Percentiles rank a stretch among this genome's conserved stretches.
These are phyloP conservation scores for Antheraea assamensis DNA, from an alignment of 2,888 invertebrate species.

Conservation along the genomic window DNA sequence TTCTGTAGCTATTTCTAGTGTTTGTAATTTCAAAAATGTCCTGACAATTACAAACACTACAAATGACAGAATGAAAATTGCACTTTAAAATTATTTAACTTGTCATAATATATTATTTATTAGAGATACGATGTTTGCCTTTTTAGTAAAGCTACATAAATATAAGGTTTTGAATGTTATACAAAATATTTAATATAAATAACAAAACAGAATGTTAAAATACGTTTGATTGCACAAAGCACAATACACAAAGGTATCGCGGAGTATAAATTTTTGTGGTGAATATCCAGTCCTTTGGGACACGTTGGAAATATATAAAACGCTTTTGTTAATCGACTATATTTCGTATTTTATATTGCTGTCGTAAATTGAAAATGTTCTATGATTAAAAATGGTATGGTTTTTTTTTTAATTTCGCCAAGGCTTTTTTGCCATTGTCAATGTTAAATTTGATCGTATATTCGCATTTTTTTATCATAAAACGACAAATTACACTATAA, in stretches of 20 bases:
- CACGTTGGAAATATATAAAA: neutral
- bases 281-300: neutral
- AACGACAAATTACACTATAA: too few species aligned
- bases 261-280: neutral
- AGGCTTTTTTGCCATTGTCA: neutral
- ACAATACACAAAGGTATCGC: constrained; percentile 1
- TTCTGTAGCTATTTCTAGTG: too few species aligned
- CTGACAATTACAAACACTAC: too few species aligned
- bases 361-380: neutral
- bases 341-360: neutral
- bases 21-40: too few species aligned
- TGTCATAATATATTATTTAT: too few species aligned
- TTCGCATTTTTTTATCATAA: too few species aligned
- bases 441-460: neutral
- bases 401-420: neutral
- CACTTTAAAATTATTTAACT: too few species aligned
- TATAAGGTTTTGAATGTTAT: neutral
- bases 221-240: constrained; percentile 7
- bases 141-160: too few species aligned
- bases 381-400: neutral
- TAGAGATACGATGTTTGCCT: too few species aligned
- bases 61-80: too few species aligned
- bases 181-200: neutral
- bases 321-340: neutral
- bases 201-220: neutral